Conservation (phyloP, 2,113 vertebrate genomes). For the Rynchops niger region DNA sequence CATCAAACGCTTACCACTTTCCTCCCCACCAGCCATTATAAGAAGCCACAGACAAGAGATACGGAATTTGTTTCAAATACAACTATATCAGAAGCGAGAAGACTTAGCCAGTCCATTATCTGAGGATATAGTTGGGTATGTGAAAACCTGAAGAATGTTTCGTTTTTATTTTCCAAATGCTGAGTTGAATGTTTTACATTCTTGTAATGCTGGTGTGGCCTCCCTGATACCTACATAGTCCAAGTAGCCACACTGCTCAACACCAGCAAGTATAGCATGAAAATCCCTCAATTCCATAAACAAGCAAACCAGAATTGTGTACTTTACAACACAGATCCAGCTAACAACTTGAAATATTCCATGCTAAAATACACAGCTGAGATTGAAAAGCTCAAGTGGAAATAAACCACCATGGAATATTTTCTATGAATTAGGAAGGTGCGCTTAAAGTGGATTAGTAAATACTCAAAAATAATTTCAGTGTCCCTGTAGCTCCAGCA, state of each 20-base stretch:
- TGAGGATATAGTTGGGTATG: not conserved
- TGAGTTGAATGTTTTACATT: not conserved
- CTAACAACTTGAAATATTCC: not conserved
- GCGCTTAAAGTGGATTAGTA: not conserved
- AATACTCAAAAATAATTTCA: not conserved
- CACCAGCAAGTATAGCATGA: not conserved
- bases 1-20: not conserved
- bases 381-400: not conserved
- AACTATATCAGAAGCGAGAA: not conserved
- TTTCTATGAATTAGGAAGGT: not conserved
- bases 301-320: not conserved
- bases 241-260: not conserved
- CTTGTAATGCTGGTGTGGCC: not conserved
- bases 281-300: not conserved
- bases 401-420: not conserved
- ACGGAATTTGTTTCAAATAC: not conserved
- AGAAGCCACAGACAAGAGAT: not conserved
- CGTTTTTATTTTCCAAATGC: not conserved
- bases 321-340: not conserved
- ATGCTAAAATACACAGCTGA: not conserved
- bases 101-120: not conserved
- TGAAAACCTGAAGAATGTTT: not conserved
- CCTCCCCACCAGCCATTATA: not conserved
- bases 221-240: not conserved
- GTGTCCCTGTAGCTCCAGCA: not conserved